Evolutionary conservation across 2,113 vertebrate genomes (phyloP).

Genomic region (Aythya baeri): DNA sequence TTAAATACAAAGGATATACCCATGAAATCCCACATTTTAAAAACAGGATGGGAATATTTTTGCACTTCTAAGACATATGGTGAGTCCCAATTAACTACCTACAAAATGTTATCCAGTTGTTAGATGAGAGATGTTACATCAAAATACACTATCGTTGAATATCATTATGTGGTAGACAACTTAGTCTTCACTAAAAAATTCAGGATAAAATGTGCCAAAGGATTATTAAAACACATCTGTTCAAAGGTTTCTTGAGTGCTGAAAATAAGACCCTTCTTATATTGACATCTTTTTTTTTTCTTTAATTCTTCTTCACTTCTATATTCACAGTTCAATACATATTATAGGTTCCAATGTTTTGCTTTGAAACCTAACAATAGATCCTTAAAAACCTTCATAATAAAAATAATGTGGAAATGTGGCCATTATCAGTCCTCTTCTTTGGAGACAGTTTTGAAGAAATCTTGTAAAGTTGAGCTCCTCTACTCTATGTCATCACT

Average conservation of each 20-base stretch:
- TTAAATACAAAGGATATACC: not conserved
- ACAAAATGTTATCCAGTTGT: not conserved
- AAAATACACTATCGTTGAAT: not conserved
- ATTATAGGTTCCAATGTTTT: not conserved
- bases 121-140: not conserved
- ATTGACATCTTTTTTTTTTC: not conserved
- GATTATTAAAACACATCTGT: not conserved
- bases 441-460: not conserved
- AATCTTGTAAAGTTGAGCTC: not conserved
- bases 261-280: not conserved
- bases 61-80: not conserved
- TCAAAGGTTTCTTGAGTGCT: not conserved
- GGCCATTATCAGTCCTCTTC: not conserved
- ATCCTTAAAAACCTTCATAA: not conserved
- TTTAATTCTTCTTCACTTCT: not conserved
- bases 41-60: not conserved
- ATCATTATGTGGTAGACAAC: not conserved
- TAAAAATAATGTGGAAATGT: not conserved
- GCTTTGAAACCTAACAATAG: not conserved
- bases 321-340: not conserved
- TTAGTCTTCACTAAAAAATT: not conserved
- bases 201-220: not conserved
- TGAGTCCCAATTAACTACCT: not conserved
- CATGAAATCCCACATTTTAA: not conserved
- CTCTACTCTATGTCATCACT: not conserved